phyloP scores from a whole-genome alignment of 1,140 invertebrate genomes.

The Eulimnadia texana region DNA sequence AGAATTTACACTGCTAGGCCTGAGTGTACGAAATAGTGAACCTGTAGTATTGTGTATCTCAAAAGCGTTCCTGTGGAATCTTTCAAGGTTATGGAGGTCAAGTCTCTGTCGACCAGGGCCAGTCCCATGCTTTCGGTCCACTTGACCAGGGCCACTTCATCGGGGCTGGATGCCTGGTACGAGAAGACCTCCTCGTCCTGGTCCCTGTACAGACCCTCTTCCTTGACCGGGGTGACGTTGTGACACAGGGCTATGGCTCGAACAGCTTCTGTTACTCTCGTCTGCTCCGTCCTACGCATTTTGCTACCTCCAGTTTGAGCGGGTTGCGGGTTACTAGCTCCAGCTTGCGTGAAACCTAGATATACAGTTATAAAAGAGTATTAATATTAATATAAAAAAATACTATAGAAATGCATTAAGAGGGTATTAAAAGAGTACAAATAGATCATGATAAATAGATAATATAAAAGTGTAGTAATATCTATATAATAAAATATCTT shows the following conservation, averaged over 20 bases:
- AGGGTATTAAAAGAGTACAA: too few relatives aligned
- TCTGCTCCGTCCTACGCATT: constrained; percentile 50
- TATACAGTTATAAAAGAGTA: not conserved
- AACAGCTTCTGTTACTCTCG: constrained; percentile 70
- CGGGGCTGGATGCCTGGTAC: constrained; percentile 89
- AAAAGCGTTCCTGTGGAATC: constrained; percentile 53
- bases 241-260: constrained; percentile 92
- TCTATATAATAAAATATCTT: too few relatives aligned
- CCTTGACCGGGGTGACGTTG: constrained; percentile 96
- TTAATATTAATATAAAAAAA: too few relatives aligned
- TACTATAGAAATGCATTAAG: too few relatives aligned
- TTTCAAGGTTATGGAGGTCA: constrained; percentile 60
- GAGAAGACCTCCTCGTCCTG: constrained; percentile 23
- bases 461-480: too few relatives aligned
- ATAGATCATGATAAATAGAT: too few relatives aligned
- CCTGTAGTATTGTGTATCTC: constrained; percentile 75
- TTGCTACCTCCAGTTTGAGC: constrained; percentile 23
- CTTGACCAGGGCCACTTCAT: constrained; percentile 81
- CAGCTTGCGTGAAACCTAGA: not conserved
- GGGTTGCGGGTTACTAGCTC: not conserved
- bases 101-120: constrained; percentile 50
- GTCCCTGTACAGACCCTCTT: constrained; percentile 35
- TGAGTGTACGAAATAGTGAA: too few relatives aligned
- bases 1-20: not conserved
- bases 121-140: constrained; percentile 55